Base-by-base conservation (phyloP, 1,140 invertebrate genomes). In the Diorhabda elongata region DNA sequence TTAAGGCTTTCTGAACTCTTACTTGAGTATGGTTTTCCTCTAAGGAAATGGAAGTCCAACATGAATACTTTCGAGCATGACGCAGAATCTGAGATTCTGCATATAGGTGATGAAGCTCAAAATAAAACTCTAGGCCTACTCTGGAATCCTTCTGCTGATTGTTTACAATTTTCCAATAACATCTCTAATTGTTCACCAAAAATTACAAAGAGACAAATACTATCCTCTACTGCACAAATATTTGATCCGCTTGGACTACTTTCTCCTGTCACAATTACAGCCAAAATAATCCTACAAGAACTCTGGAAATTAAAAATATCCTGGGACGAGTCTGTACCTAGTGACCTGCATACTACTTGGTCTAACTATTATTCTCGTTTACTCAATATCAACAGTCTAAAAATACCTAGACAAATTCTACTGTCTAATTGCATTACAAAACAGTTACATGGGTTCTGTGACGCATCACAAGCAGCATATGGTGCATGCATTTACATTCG, bases 311-410 rank as follows among this genome's bases (percentile, higher is more conserved):
- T 68, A 3, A 41, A 60, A 41, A 8, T 68, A 4, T 42, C 5
- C 41, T 68, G 58, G 59, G 66, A 68, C 43, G 67, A 68, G 41
- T 67, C 73, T n/a, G 4, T 82, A 0, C 75, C 78, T 6, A n/a
- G 26, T n/a, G 47, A 72, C 26, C 41, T 75, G 41, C 61, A 71
- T 45, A 66, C 67, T 4, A 42, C 6, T 3, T 74, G 69, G 73
- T 41, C 6, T n/a, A 45, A 3, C 42, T 60, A n/a, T n/a, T n/a
- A n/a, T n/a, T n/a, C n/a, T n/a, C n/a, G n/a, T n/a, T n/a, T n/a
- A n/a, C n/a, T n/a, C n/a, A n/a, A n/a, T n/a, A n/a, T n/a, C n/a
- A n/a, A n/a, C n/a, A n/a, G n/a, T n/a, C n/a, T n/a, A n/a, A n/a
- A n/a, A n/a, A n/a, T n/a, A n/a, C n/a, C n/a, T n/a, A n/a, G n/a